phyloP scores from a whole-genome alignment of 2,888 invertebrate genomes.

The Trichogramma evanescens region DNA sequence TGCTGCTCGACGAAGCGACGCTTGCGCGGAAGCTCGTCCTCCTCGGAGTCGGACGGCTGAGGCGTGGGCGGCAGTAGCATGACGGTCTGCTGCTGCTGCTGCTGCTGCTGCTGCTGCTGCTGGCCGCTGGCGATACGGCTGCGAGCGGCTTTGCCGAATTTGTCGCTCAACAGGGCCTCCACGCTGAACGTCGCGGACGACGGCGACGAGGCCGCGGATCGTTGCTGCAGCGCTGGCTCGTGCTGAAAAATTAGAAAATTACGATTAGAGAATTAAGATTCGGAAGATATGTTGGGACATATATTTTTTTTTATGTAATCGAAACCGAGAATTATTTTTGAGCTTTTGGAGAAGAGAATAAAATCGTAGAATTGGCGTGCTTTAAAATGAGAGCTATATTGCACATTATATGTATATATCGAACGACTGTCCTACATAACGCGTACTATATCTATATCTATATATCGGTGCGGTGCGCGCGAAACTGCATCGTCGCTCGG shows the following conservation, averaged over 20 bases:
- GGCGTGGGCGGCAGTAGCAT: conserved; percentile 57
- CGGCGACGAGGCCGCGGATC: not conserved
- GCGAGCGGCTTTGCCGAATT: conserved; percentile 24
- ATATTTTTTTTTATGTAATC: not conserved
- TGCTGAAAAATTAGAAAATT: too few relatives aligned
- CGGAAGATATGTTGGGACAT: not conserved
- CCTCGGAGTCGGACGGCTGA: conserved; percentile 80
- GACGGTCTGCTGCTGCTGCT: conserved; percentile 27
- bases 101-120: conserved; percentile 25
- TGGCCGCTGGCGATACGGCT: conserved; percentile 1
- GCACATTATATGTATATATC: too few relatives aligned
- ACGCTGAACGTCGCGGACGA: conserved; percentile 39
- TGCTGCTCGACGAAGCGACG: conserved; percentile 45
- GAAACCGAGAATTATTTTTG: not conserved
- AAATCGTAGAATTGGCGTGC: too few relatives aligned
- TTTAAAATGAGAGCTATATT: too few relatives aligned
- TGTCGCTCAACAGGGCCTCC: conserved; percentile 41
- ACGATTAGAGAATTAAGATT: too few relatives aligned
- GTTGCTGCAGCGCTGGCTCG: too few relatives aligned
- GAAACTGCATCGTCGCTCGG: not conserved
- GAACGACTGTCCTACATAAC: too few relatives aligned
- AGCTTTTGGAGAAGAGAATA: not conserved
- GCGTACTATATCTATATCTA: too few relatives aligned
- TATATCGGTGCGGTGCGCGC: too few relatives aligned
- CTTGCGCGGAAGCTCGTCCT: conserved; percentile 51